Conservation (phyloP, 2,797 vertebrate species). For the Gadopsis marmoratus region DNA sequence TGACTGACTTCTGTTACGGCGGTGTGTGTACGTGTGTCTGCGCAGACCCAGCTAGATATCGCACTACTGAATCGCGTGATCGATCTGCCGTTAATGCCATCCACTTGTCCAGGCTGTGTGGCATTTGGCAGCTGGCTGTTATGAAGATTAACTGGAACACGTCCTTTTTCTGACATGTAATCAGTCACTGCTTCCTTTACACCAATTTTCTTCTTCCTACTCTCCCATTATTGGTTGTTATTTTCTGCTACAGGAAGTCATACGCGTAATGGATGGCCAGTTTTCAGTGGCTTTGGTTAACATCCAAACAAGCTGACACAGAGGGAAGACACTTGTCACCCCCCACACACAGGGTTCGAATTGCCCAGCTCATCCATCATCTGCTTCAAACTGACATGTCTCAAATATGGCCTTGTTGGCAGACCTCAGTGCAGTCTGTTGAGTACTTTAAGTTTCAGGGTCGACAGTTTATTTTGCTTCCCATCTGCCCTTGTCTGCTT, state of each 20-base stretch:
- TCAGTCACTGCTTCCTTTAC: slow-evolving; percentile 65
- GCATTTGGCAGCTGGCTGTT: slow-evolving; percentile 48
- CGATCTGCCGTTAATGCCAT: slow-evolving; percentile 38
- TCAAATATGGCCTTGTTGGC: slow-evolving; percentile 49
- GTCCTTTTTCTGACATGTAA: slow-evolving; percentile 63
- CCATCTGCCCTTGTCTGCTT: slow-evolving; percentile 31
- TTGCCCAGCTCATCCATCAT: slow-evolving; percentile 40
- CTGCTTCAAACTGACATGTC: slow-evolving; percentile 54
- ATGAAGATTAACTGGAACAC: slow-evolving; percentile 48
- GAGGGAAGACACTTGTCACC: not conserved
- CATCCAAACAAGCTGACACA: slow-evolving; percentile 13
- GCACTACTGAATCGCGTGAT: not conserved
- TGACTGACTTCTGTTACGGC: slow-evolving; percentile 17
- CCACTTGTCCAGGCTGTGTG: slow-evolving; percentile 37
- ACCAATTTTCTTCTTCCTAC: slow-evolving; percentile 70
- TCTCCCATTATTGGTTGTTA: slow-evolving; percentile 58
- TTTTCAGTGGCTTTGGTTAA: slow-evolving; percentile 9
- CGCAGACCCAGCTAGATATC: slow-evolving; percentile 12
- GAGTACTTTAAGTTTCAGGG: slow-evolving; percentile 35
- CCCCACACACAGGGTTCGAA: slow-evolving; percentile 13
- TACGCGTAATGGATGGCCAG: slow-evolving; percentile 41
- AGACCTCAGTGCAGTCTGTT: slow-evolving; percentile 53
- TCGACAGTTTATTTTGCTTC: slow-evolving; percentile 23
- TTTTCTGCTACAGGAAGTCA: slow-evolving; percentile 67
- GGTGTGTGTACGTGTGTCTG: slow-evolving; percentile 5